Percentiles rank a stretch among this genome's conserved stretches.
phyloP scores from a whole-genome alignment of 1,140 invertebrate species.

The Euglossa dilemma region DNA sequence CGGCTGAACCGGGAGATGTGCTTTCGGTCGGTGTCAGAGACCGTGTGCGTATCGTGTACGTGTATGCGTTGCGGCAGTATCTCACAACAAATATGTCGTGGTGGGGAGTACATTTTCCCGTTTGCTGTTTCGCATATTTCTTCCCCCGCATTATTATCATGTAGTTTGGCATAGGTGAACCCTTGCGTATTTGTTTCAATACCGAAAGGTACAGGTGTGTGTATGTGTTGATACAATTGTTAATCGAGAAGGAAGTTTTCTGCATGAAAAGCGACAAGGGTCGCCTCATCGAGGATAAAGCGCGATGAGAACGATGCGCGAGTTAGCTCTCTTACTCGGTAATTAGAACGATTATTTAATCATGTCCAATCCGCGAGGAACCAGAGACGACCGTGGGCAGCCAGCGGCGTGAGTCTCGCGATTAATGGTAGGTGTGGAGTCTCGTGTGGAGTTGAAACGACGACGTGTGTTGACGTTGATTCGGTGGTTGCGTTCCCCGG shows the following conservation, averaged over 20 bases:
- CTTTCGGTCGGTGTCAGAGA: slow-evolving; percentile 30
- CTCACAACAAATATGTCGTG: slow-evolving; percentile 68
- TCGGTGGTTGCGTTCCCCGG: slow-evolving; percentile 50
- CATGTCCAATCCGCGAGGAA: slow-evolving; percentile 63
- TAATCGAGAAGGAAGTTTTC: background rate
- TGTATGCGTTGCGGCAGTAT: slow-evolving; percentile 45
- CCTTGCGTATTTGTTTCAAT: background rate
- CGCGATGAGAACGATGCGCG: slow-evolving; percentile 27
- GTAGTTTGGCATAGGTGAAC: slow-evolving; percentile 46
- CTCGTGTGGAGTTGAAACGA: background rate
- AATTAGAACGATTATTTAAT: slow-evolving; percentile 70
- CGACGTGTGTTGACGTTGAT: slow-evolving; percentile 23
- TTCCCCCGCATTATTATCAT: slow-evolving; percentile 59
- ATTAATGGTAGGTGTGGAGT: slow-evolving; percentile 39
- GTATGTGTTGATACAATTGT: background rate
- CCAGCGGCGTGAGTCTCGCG: slow-evolving; percentile 40
- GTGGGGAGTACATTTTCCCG: slow-evolving; percentile 58
- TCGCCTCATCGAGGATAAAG: slow-evolving; percentile 16
- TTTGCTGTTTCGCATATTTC: slow-evolving; percentile 60
- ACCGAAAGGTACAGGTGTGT: slow-evolving; percentile 18
- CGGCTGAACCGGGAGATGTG: slow-evolving; percentile 34
- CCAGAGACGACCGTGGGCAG: slow-evolving; percentile 42
- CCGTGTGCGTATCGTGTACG: slow-evolving; percentile 5
- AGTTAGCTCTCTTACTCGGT: slow-evolving; percentile 33
- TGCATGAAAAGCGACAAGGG: background rate